These are phyloP conservation scores for Thamnophis elegans DNA, from an alignment of 2,797 vertebrate genomes.

Conservation along the genomic window DNA sequence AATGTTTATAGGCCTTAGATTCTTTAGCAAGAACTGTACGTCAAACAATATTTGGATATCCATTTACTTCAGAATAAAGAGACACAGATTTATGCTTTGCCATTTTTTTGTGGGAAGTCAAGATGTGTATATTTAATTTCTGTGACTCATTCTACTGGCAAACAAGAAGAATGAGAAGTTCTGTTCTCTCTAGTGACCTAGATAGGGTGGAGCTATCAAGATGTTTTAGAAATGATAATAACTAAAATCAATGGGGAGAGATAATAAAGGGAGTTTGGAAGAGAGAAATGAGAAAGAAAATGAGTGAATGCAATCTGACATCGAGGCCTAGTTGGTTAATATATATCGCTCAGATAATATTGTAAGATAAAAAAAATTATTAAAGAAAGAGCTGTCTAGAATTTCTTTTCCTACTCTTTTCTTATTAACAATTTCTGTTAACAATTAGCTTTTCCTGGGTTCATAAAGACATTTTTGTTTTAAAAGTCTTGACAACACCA, in stretches of 20 bases:
- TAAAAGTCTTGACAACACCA: background rate
- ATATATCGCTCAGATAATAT: background rate
- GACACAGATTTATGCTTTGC: no score
- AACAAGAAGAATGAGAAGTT: background rate
- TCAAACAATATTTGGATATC: background rate
- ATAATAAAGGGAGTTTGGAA: background rate
- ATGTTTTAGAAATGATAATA: background rate
- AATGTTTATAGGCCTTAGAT: background rate
- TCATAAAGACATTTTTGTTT: background rate
- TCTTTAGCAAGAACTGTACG: background rate
- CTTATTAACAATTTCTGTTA: background rate
- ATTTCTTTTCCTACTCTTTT: background rate
- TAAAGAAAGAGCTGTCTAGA: background rate
- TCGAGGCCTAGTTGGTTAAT: background rate
- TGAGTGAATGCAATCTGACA: background rate
- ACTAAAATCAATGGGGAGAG: background rate
- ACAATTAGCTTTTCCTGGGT: background rate
- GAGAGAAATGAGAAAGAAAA: background rate
- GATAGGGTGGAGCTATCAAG: background rate
- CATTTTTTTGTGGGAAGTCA: background rate
- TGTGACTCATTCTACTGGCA: background rate
- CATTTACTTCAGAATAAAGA: background rate
- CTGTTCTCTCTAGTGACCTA: background rate
- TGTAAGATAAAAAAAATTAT: no score
- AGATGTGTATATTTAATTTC: background rate